Conservation (phyloP, 2,113 vertebrate genomes). For the Abramis brama region DNA sequence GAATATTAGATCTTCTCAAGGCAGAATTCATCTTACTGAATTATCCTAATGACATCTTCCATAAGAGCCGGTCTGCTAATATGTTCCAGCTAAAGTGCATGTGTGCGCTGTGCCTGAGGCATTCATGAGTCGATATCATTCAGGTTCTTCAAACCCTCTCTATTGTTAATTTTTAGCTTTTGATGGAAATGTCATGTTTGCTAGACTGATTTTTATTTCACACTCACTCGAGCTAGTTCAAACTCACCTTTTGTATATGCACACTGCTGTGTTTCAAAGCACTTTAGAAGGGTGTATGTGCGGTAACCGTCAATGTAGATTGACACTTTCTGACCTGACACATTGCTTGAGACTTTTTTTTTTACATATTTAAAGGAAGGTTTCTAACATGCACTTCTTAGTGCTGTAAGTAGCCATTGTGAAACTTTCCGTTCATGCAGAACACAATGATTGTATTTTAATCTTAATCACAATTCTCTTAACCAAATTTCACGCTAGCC, state of each 20-base stretch:
- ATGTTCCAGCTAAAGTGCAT: neutral
- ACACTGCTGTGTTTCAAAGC: slow-evolving; percentile 5
- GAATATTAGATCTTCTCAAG: slow-evolving; percentile 13
- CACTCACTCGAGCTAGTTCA: neutral
- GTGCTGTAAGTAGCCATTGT: neutral
- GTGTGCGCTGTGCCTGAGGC: neutral
- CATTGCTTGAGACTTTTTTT: neutral
- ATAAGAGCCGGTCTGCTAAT: neutral
- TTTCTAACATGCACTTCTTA: neutral
- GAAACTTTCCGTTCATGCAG: too few relatives aligned
- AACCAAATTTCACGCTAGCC: too few relatives aligned
- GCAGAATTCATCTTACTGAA: slow-evolving; percentile 15
- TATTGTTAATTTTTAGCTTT: neutral
- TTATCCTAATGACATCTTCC: slow-evolving; percentile 25
- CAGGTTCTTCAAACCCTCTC: neutral
- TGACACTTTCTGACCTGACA: neutral
- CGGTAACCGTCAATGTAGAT: neutral
- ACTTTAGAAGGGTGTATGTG: neutral
- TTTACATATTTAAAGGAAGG: neutral
- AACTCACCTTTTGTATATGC: neutral
- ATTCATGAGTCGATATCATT: neutral
- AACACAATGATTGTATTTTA: too few relatives aligned
- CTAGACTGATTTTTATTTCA: too few relatives aligned
- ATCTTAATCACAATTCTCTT: too few relatives aligned
- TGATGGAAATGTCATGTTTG: neutral